A percentile compares a stretch with the other conserved stretches of the same genome.
phyloP scores from a whole-genome alignment of 2,888 invertebrate species.

The Villa cingulata region DNA sequence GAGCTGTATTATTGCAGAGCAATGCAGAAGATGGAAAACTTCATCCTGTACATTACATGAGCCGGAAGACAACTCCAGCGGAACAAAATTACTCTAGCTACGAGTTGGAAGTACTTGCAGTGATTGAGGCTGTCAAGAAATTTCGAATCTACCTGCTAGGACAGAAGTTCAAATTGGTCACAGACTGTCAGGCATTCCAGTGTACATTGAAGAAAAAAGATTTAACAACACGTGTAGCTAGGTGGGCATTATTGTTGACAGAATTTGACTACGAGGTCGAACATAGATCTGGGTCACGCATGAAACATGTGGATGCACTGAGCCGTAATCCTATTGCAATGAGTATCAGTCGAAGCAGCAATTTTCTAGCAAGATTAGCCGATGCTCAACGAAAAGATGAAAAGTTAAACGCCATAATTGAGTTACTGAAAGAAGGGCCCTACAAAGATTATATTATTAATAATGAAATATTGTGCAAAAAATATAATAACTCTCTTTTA shows the following conservation, averaged over 20 bases:
- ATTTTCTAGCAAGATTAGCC: constrained; percentile 1
- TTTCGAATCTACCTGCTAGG: constrained; percentile 8
- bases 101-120: constrained; percentile 7
- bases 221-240: constrained; percentile 11
- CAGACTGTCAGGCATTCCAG: constrained; percentile 14
- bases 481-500: not conserved
- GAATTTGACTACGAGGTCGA: constrained; percentile 17
- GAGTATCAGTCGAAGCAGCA: constrained; percentile 1
- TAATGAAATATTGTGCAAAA: constrained; percentile 1
- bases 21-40: too few species aligned
- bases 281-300: constrained; percentile 13
- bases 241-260: constrained; percentile 16
- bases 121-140: constrained; percentile 1
- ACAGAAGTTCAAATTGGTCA: constrained; percentile 13
- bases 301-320: constrained; percentile 17
- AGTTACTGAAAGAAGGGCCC: not conserved
- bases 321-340: constrained; percentile 13
- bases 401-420: constrained; percentile 1
- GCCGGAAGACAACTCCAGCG: too few species aligned
- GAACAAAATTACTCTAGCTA: too few species aligned
- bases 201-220: constrained; percentile 13
- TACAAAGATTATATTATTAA: constrained; percentile 1
- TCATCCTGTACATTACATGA: too few species aligned
- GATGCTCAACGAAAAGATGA: constrained; percentile 8
- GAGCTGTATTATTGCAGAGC: constrained; percentile 17